phyloP scores from a whole-genome alignment of 2,797 vertebrate species.

The Malurus splendens region DNA sequence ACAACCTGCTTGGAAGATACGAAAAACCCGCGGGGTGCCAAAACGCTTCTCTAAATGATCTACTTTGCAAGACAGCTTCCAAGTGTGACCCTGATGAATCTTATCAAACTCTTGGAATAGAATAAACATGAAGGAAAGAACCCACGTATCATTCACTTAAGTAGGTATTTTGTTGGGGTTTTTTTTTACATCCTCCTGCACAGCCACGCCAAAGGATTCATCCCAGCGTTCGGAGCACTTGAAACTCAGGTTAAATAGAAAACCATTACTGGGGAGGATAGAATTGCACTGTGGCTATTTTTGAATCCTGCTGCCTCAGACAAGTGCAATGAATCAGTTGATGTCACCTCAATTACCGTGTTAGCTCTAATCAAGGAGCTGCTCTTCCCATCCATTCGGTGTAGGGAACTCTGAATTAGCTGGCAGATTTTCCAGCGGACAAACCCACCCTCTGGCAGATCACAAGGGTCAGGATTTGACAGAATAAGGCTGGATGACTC shows the following conservation, averaged over 20 bases:
- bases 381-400: neutral
- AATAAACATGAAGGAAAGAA: conserved; percentile 2
- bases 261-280: neutral
- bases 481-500: neutral
- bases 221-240: neutral
- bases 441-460: neutral
- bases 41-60: conserved; percentile 33
- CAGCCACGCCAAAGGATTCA: neutral
- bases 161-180: neutral
- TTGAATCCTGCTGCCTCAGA: conserved; percentile 27
- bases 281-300: conserved; percentile 13
- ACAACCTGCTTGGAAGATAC: conserved; percentile 31
- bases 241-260: conserved; percentile 10
- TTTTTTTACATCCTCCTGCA: neutral
- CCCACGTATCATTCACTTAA: neutral
- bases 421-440: neutral
- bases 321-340: neutral
- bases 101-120: conserved; percentile 7
- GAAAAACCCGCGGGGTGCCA: conserved; percentile 25
- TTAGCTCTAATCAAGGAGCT: neutral
- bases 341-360: conserved; percentile 21
- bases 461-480: neutral
- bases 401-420: neutral
- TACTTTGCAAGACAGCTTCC: conserved; percentile 46
- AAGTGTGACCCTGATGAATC: conserved; percentile 49